phyloP scores from a whole-genome alignment of 2,797 vertebrate genomes.

The Anguilla megastoma region DNA sequence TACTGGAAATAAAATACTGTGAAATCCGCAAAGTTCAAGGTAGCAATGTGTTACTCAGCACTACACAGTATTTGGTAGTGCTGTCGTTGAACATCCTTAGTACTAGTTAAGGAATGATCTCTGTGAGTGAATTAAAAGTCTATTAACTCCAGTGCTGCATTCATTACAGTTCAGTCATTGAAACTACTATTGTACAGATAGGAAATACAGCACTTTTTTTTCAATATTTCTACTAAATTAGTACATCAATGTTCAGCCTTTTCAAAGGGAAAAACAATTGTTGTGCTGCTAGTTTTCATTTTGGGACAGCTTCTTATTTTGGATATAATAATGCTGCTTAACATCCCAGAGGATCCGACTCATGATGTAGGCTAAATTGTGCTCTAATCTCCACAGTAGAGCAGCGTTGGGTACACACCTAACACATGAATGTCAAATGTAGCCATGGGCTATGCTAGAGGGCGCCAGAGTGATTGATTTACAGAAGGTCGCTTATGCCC shows the following conservation, averaged over 20 bases:
- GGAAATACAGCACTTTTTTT: neutral
- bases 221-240: neutral
- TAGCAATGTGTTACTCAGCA: neutral
- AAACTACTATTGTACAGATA: neutral
- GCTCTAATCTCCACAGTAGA: neutral
- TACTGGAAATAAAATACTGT: neutral
- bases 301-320: neutral
- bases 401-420: neutral
- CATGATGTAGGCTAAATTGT: neutral
- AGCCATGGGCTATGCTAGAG: constrained; percentile 27
- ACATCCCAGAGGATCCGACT: neutral
- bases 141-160: neutral
- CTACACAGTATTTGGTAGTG: neutral
- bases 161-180: neutral
- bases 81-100: neutral
- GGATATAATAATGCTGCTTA: neutral
- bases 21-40: neutral
- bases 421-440: neutral
- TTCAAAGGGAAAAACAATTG: neutral
- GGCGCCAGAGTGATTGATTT: constrained; percentile 27
- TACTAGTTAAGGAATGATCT: neutral
- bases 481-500: too few relatives aligned
- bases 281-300: neutral
- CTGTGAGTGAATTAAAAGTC: neutral
- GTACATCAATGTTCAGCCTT: neutral